Evolutionary conservation across 2,888 invertebrate species (phyloP), one percentile per base, ranked within the genome.

Genomic region (Neelides folsomi): DNA sequence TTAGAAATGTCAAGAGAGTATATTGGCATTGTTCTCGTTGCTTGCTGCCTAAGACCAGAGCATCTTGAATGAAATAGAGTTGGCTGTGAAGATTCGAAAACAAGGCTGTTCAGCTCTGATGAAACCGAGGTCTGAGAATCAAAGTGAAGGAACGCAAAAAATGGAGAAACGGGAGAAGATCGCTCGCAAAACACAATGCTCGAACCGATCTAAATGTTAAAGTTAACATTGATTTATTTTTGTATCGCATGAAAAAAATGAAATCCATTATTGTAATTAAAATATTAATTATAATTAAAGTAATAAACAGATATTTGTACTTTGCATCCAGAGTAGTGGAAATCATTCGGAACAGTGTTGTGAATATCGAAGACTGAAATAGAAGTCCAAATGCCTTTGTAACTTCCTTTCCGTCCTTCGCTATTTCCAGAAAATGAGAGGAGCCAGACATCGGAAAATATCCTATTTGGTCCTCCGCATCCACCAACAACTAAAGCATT

Each of bases 401-500:
- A 13, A 35, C 15, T 41, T 27, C 27, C 27, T 18, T 43, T 49
- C 5, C 53, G 41, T 6, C 52, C 49, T 44, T 37, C 40, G 4
- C 52, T 42, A 15, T 45, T 37, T 16, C 53, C 50, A 12, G 19
- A n/a, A n/a, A 64, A 48, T 49, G 77, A 83, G 53, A 95, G 73
- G 52, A 93, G 72, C 94, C 94, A 95, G 54, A 86, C 83, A 71
- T 95, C 95, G 66, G 80, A 84, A 70, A 86, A 88, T 18, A 87
- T 80, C 70, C 84, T 80, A 63, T 83, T 84, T 40, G 87, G 82
- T 1, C 89, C 89, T 55, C 86, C 89, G 65, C 87, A 88, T 41
- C 93, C 93, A 39, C 75, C 88, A 62, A 89, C 73, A 27, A 90
- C 76, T 66, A 94, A 75, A 56, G 89, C 71, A 71, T 88, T 82